phyloP scores from a whole-genome alignment of 2,113 vertebrate species.

The Atherinomorus stipes region DNA sequence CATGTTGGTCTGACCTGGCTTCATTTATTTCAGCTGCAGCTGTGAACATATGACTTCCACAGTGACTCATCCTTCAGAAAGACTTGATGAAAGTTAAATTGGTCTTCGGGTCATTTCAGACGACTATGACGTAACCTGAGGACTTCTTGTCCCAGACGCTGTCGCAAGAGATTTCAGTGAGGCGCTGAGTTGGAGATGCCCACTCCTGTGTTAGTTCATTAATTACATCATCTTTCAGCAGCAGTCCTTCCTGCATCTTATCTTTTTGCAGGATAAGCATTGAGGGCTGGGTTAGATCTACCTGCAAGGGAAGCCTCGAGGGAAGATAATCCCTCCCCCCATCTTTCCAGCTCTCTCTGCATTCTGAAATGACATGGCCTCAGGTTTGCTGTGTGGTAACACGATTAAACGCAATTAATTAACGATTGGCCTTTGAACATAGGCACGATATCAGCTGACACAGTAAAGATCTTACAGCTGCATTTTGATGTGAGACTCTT shows the following conservation, averaged over 20 bases:
- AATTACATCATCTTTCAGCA: background rate
- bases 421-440: conserved; percentile 16
- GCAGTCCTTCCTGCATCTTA: background rate
- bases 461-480: conserved; percentile 12
- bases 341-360: background rate
- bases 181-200: background rate
- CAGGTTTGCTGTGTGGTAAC: conserved; percentile 12
- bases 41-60: background rate
- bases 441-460: conserved; percentile 20
- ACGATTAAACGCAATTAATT: conserved; percentile 50
- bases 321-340: background rate
- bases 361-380: conserved; percentile 8
- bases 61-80: background rate
- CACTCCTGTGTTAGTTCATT: conserved; percentile 5
- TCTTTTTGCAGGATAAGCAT: background rate
- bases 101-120: too few species aligned
- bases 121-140: too few species aligned
- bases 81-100: background rate
- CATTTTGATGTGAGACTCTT: conserved; percentile 10
- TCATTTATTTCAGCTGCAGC: background rate
- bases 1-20: background rate
- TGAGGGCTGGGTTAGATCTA: conserved; percentile 2
- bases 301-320: background rate
- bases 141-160: too few species aligned
- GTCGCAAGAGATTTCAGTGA: background rate